Conservation (phyloP, 2,113 vertebrate genomes). For the Ceyx melanurus region DNA sequence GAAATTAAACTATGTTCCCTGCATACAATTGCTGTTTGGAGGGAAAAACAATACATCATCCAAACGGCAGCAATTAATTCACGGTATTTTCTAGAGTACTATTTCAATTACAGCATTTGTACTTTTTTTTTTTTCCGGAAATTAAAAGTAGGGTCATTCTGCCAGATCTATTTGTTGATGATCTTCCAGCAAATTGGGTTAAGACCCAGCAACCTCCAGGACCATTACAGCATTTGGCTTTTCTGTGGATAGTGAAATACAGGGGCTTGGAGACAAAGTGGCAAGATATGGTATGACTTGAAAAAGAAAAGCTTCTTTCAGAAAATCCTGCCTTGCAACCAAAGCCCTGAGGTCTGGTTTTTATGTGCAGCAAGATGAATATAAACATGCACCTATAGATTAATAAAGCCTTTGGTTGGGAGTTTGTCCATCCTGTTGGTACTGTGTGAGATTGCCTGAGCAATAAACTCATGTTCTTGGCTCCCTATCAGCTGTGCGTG, state of each 20-base stretch:
- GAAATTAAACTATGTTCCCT: constrained; percentile 26
- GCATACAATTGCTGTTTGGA: background rate
- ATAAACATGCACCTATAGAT: background rate
- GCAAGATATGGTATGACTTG: background rate
- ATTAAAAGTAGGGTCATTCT: background rate
- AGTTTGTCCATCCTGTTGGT: background rate
- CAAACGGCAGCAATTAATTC: background rate
- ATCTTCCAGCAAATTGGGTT: background rate
- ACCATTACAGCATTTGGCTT: background rate
- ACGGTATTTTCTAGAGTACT: background rate
- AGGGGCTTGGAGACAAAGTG: background rate
- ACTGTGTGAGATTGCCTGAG: background rate
- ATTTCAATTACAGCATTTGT: background rate
- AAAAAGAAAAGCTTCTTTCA: background rate
- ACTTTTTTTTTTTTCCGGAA: background rate
- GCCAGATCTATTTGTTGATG: background rate
- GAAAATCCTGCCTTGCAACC: background rate
- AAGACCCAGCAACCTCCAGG: background rate
- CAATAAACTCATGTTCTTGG: background rate
- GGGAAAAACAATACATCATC: background rate
- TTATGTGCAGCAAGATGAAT: background rate
- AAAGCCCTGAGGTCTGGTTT: background rate
- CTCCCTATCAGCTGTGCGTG: background rate
- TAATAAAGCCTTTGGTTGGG: background rate
- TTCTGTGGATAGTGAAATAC: background rate